A percentile compares a stretch with the other conserved stretches of the same genome.
Evolutionary conservation across 2,888 invertebrate species (phyloP).

Genomic region (Mycalesis mineus): DNA sequence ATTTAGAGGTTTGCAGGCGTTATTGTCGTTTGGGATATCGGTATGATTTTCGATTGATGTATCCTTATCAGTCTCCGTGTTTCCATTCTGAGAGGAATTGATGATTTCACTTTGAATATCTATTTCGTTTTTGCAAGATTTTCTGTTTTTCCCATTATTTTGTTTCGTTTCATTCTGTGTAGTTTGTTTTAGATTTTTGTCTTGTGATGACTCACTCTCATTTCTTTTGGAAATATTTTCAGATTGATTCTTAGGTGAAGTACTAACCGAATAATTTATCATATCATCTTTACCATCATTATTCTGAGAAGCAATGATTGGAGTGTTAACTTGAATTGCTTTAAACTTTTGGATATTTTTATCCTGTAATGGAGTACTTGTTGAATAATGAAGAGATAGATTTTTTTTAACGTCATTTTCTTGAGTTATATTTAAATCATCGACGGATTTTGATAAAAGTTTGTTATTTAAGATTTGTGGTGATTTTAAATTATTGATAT

Average conservation of each 20-base stretch:
- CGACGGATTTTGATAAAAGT: constrained; percentile 43
- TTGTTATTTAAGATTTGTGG: constrained; percentile 38
- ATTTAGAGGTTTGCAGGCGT: neutral
- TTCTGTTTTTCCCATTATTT: neutral
- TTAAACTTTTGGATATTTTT: constrained; percentile 44
- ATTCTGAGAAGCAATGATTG: constrained; percentile 43
- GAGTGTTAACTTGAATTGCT: constrained; percentile 50
- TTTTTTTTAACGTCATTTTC: constrained; percentile 41
- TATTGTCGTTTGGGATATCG: constrained; percentile 21
- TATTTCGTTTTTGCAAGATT: neutral
- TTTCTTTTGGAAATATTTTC: neutral
- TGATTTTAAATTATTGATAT: constrained; percentile 39
- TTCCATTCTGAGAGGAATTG: constrained; percentile 3
- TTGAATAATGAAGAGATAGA: constrained; percentile 47
- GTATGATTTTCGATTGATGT: constrained; percentile 17
- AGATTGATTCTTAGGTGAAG: neutral
- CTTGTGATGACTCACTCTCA: constrained; percentile 25
- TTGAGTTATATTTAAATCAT: constrained; percentile 37
- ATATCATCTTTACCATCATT: constrained; percentile 27
- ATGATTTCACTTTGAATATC: neutral
- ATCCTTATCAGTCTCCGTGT: constrained; percentile 18
- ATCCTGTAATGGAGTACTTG: constrained; percentile 63
- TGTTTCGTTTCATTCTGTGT: constrained; percentile 15
- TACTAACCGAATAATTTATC: neutral
- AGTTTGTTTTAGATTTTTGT: constrained; percentile 17